These are phyloP conservation scores for Hoplostethus mediterraneus DNA, from an alignment of 2,797 vertebrate genomes.

Conservation along the genomic window DNA sequence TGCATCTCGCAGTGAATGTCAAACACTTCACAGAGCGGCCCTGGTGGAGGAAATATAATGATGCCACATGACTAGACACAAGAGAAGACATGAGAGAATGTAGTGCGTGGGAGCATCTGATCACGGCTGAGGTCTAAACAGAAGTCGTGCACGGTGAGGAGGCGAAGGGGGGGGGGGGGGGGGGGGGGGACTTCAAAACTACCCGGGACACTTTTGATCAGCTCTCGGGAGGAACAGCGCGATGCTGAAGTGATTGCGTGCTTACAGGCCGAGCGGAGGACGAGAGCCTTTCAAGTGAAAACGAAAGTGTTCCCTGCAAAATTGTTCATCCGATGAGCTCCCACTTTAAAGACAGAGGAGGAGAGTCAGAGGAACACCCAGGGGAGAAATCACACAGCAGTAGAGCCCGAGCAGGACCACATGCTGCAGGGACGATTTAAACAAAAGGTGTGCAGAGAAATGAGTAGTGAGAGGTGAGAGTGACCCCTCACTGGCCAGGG, in stretches of 20 bases:
- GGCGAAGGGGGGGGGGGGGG: neutral
- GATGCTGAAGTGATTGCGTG: constrained; percentile 27
- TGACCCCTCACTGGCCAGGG: neutral
- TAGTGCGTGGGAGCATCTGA: neutral
- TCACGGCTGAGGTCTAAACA: neutral
- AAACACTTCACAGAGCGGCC: constrained; percentile 31
- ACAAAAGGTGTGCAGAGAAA: neutral
- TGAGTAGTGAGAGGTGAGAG: neutral
- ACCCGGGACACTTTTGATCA: constrained; percentile 41
- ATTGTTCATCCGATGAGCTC: neutral
- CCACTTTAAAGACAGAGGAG: neutral
- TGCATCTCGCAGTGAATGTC: constrained; percentile 28
- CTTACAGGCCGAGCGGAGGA: constrained; percentile 10
- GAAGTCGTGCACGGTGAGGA: neutral
- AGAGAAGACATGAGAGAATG: neutral
- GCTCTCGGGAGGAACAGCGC: constrained; percentile 28
- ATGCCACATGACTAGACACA: neutral
- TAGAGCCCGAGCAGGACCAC: neutral
- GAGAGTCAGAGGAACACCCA: neutral
- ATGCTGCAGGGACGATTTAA: neutral
- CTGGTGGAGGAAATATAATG: neutral
- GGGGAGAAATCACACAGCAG: neutral
- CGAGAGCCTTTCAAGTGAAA: constrained; percentile 11
- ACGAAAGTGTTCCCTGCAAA: constrained; percentile 14
- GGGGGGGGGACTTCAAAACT: constrained; percentile 10